phyloP scores from a whole-genome alignment of 2,113 vertebrate genomes.

The Tetrao urogallus region DNA sequence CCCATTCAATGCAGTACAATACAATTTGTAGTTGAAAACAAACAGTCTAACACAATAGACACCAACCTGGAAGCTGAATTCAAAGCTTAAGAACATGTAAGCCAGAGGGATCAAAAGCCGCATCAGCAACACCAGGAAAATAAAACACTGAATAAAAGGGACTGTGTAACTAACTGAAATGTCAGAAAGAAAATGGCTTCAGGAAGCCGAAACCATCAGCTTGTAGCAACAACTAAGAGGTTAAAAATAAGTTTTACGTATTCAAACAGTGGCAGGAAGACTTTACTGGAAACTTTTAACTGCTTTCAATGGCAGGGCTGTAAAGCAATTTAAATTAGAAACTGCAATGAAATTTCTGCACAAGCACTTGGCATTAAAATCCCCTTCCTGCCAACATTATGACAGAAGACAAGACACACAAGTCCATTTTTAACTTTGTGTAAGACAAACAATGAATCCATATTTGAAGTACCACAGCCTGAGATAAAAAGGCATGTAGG shows the following conservation, averaged over 20 bases:
- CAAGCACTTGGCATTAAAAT: not conserved
- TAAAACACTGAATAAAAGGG: not conserved
- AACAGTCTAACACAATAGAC: not conserved
- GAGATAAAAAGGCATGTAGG: not conserved
- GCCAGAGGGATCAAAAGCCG: not conserved
- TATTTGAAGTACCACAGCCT: not conserved
- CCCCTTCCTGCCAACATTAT: not conserved
- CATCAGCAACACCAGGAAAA: not conserved
- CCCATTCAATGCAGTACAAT: not conserved
- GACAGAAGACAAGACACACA: not conserved
- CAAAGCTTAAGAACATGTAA: not conserved
- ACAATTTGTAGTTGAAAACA: not conserved
- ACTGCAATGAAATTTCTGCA: not conserved
- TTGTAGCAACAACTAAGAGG: conserved; percentile 19
- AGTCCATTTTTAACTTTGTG: not conserved
- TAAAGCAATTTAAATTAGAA: not conserved
- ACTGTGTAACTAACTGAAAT: not conserved
- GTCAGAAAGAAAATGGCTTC: conserved; percentile 4
- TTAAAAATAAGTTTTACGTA: conserved; percentile 32
- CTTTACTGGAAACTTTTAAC: not conserved
- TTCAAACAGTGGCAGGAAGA: not conserved
- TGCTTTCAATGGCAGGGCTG: not conserved
- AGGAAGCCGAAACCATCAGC: conserved; percentile 2
- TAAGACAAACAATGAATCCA: not conserved
- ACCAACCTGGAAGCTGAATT: not conserved